Evolutionary conservation across 2,888 invertebrate species (phyloP), one percentile per base, ranked within the genome.

Genomic region (Dasysyrphus tricinctus): DNA sequence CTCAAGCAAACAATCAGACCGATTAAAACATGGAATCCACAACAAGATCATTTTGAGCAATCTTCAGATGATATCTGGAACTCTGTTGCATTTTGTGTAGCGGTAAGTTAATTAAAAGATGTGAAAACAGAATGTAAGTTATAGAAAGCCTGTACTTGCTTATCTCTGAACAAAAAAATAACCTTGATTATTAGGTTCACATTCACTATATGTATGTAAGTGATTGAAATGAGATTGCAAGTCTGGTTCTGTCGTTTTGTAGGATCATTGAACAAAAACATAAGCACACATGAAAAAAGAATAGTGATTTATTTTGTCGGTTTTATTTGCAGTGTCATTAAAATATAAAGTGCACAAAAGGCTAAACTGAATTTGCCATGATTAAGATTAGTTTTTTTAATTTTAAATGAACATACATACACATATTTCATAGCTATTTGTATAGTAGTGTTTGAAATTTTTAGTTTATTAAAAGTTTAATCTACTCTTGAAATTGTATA

Each of bases 11-110:
- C 95, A 19, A 95, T 95, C 0, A 94, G 95, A 90, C 93, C 94
- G 59, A 96, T 97, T 34, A 93, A 94, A 91, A 97, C 96, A 14
- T 97, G 96, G 95, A 96, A 96, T 91, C 96, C 97, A 0, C 94
- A 94, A 89, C 93, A 94, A 1, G 94, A 96, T 91, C 96, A 95
- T 91, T 98, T 96, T 92, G 98, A 98, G 92, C 98, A 99, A 93
- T 98, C 98, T 5, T 97, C 97, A 0, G 94, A 96, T 79, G 94
- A 98, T 91, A 97, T 99, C 90, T 99, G 98, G 98, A 91, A 93
- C 63, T 95, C 96, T 72, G 91, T 93, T 70, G 91, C 92, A 72
- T 87, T 89, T 90, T 96, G 96, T 89, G 96, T 98, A 11, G 96
- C 96, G 95, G 98, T 98, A 93, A 91, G 90, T 88, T 11, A 37